These are phyloP conservation scores for Athene cunicularia DNA, from an alignment of 2,113 vertebrate genomes.

Conservation along the genomic window DNA sequence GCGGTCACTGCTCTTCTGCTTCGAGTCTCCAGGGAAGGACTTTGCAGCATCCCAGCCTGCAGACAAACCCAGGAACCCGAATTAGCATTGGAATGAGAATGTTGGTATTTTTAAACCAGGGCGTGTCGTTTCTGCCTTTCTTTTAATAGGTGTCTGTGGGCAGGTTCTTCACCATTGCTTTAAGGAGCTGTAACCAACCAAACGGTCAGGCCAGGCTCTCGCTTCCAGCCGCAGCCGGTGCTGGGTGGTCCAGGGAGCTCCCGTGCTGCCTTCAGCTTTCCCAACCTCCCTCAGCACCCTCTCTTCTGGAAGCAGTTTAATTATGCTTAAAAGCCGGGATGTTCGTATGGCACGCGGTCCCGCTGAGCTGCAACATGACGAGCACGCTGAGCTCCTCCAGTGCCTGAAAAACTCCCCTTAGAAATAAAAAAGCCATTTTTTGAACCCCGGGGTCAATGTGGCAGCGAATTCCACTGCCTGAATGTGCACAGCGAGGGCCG, in stretches of 20 bases:
- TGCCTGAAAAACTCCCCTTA: neutral
- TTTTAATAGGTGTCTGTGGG: constrained; percentile 12
- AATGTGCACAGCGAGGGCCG: neutral
- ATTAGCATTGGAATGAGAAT: constrained; percentile 4
- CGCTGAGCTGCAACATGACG: neutral
- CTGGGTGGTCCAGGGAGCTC: neutral
- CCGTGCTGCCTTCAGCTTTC: neutral
- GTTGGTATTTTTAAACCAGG: constrained; percentile 15
- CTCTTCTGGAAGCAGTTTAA: neutral
- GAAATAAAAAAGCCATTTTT: neutral
- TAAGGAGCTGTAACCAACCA: neutral
- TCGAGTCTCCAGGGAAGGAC: neutral
- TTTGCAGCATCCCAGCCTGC: neutral
- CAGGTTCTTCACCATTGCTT: neutral
- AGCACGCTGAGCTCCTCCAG: neutral
- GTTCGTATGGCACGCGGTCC: rapidly evolving
- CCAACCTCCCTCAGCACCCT: neutral
- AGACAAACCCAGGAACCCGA: neutral
- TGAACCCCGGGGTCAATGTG: rapidly evolving
- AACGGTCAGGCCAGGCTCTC: neutral
- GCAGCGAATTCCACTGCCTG: neutral
- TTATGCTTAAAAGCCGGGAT: rapidly evolving
- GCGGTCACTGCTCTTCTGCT: neutral
- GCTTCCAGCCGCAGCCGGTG: neutral
- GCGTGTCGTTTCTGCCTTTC: neutral